Base-by-base conservation (phyloP, 1,140 invertebrate species). In the Drosophila bipectinata region DNA sequence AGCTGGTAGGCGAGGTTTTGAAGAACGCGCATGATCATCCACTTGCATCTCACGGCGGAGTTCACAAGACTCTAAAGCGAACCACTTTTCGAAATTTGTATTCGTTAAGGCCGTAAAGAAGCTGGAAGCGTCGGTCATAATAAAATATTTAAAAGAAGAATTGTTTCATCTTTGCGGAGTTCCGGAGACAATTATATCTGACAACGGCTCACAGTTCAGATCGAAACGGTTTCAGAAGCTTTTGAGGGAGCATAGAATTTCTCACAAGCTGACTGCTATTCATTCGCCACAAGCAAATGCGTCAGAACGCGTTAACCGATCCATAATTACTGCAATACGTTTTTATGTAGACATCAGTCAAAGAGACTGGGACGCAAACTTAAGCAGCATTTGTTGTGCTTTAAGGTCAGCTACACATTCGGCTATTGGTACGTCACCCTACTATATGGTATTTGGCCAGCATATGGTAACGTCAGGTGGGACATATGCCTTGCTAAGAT, bases 21-120 rank as follows among this genome's bases (percentile, higher is more conserved):
- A 1, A 7, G 1, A 62, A 47, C 0, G 60, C 41, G 0, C 60
- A 63, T n/a, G 60, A 55, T n/a, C 15, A 47, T 15, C 49, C 41
- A 2, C 2, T 63, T 12, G 34, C 49, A 7, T 61, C 59, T 4
- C 37, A 53, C 32, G 26, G 48, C 48, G 49, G 59, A 12, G 53
- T 34, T 1, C 52, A 28, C 26, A 28, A 28, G 26, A 28, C 26
- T 28, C 26, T 28, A 28, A 4, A 28, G 26, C 26, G 26, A 55
- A 45, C 15, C 60, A 77, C 14, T 67, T 21, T 18, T 21, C 15
- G 0, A 62, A 77, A 30, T 67, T 72, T 56, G 24, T 53, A 3
- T 72, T 64, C 39, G 15, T 77, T 0, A 73, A 68, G 32, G 26
- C 69, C 18, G 54, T 73, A 5, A 54, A 61, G 10, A 37, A 68